Evolutionary conservation across 2,113 vertebrate species (phyloP), one percentile per base, ranked within the genome.

Genomic region (Hippocampus zosterae): DNA sequence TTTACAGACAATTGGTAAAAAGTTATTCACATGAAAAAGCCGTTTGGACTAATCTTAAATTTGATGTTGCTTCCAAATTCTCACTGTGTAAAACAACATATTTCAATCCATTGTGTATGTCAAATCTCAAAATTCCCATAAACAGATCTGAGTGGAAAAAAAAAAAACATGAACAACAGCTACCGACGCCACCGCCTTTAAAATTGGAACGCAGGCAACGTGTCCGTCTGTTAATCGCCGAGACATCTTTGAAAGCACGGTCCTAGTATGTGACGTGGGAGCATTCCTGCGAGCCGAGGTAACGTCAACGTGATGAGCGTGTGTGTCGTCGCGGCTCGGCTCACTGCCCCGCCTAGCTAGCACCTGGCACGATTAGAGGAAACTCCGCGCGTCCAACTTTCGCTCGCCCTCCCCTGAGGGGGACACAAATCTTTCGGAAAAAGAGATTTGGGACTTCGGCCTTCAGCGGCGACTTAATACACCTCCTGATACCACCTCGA

Each of bases 381-480:
- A 91, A 88, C 88, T 83, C 60, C 92, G 81, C 81, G 80, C 90
- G 72, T 88, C 85, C 84, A 88, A 91, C 94, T 29, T 93, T 92
- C 76, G 93, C 81, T 10, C 90, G 93, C 79, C 6, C 90, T 88
- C 29, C 93, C 92, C 0, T 87, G 62, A 76, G 84, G 79, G 75
- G 78, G 80, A 83, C 74, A 79, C 71, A 76, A 65, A 65, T 74
- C 74, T 81, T 84, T 74, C 71, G 77, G 70, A 78, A 79, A 75
- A 75, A 73, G 77, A 75, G 84, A 76, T 50, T 50, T 16, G 16
- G 16, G 16, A 50, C 48, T 1, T 50, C 1, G 1, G 4, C 15
- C 48, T 50, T 50, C 16, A 50, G 48, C 18, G 44, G 13, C 2
- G 13, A 46, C 13, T 46, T 46, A 46, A 44, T 44, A 9, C 11